Evolutionary conservation across 2,888 invertebrate genomes (phyloP).

Genomic region (Amphipyra berbera): DNA sequence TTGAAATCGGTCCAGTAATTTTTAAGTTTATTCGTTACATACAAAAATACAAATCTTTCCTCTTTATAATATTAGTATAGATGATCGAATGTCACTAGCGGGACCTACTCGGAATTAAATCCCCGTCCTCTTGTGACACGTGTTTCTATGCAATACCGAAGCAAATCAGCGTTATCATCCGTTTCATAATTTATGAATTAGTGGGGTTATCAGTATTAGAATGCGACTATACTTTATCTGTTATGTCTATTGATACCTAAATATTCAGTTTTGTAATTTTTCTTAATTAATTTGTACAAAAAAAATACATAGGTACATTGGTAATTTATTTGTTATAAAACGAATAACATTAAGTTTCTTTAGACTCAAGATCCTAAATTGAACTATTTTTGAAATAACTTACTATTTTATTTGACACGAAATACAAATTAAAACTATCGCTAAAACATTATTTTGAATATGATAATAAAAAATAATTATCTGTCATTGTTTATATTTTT

Average conservation of each 20-base stretch:
- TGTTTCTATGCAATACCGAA: slow-evolving; percentile 1
- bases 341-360: too few species aligned
- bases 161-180: slow-evolving; percentile 13
- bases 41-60: too few species aligned
- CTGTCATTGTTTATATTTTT: too few species aligned
- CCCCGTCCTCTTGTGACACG: slow-evolving; percentile 7
- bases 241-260: slow-evolving; percentile 13
- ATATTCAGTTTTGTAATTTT: slow-evolving; percentile 2
- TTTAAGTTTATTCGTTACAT: too few species aligned
- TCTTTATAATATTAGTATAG: too few species aligned
- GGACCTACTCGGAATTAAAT: not conserved
- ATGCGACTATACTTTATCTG: slow-evolving; percentile 15
- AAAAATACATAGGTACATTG: too few species aligned
- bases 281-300: not conserved
- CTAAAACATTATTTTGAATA: slow-evolving; percentile 25
- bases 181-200: slow-evolving; percentile 41
- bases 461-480: slow-evolving; percentile 9
- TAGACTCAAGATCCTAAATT: too few species aligned
- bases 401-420: too few species aligned
- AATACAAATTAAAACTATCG: slow-evolving; percentile 6
- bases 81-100: too few species aligned
- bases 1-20: too few species aligned
- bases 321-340: too few species aligned
- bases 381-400: too few species aligned
- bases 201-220: slow-evolving; percentile 41